Evolutionary conservation across 2,888 invertebrate genomes (phyloP).

Genomic region (Zhuqinia jingwanae): DNA sequence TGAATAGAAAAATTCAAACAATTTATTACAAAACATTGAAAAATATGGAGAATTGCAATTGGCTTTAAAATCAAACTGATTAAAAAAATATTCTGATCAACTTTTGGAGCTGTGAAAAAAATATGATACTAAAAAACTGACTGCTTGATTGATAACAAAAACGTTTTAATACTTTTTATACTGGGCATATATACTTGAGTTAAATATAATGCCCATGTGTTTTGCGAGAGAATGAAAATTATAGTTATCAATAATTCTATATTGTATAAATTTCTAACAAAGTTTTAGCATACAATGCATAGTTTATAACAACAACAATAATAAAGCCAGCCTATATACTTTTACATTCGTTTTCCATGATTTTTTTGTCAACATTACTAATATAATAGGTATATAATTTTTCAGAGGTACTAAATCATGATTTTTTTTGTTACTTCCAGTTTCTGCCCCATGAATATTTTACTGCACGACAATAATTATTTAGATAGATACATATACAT

Average conservation of each 20-base stretch:
- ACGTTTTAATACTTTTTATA: neutral
- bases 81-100: no score
- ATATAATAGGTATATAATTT: constrained; percentile 33
- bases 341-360: neutral
- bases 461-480: no score
- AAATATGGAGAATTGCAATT: neutral
- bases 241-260: no score
- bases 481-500: no score
- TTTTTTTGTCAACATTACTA: neutral
- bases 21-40: neutral
- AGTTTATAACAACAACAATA: constrained; percentile 32
- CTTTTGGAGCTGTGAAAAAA: no score
- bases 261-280: no score
- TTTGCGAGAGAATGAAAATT: neutral
- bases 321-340: constrained; percentile 45
- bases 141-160: no score
- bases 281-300: constrained; percentile 38
- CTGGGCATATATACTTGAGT: neutral
- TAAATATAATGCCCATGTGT: neutral
- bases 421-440: constrained; percentile 16
- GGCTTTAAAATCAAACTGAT: no score
- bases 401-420: constrained; percentile 48
- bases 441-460: neutral
- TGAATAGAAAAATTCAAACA: neutral
- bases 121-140: no score